These are phyloP conservation scores for Nettapus auritus DNA, from an alignment of 2,113 vertebrate species.

Conservation along the genomic window DNA sequence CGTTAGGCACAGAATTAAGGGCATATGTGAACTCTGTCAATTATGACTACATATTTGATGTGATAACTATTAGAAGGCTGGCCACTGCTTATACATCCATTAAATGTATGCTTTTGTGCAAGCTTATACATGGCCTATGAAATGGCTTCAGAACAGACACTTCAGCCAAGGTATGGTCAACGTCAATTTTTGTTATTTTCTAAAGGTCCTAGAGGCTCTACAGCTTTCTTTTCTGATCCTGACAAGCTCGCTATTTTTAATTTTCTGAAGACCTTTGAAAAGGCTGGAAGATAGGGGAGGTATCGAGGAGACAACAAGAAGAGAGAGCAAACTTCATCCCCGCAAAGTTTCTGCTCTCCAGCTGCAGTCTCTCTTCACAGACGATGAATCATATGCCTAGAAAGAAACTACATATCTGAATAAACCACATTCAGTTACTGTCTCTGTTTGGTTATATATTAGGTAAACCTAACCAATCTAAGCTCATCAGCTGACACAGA, in stretches of 20 bases:
- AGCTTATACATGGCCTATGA: neutral
- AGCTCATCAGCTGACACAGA: slow-evolving; percentile 65
- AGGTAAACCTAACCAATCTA: slow-evolving; percentile 56
- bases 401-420: slow-evolving; percentile 66
- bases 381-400: slow-evolving; percentile 68
- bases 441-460: slow-evolving; percentile 70
- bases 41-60: neutral
- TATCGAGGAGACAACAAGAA: neutral
- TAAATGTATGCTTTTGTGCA: neutral
- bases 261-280: slow-evolving; percentile 7
- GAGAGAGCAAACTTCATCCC: neutral
- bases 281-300: neutral
- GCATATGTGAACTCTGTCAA: neutral
- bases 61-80: neutral
- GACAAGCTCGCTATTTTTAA: neutral
- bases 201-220: neutral
- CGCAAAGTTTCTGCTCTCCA: slow-evolving; percentile 19
- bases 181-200: neutral
- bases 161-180: neutral
- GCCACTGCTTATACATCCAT: neutral
- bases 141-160: neutral
- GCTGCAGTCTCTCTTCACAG: slow-evolving; percentile 61
- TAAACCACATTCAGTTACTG: slow-evolving; percentile 66
- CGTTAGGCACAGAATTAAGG: slow-evolving; percentile 9
- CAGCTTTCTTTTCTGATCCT: neutral